These are phyloP conservation scores for Dryobotodes eremita DNA, from an alignment of 2,888 invertebrate species.

Conservation along the genomic window DNA sequence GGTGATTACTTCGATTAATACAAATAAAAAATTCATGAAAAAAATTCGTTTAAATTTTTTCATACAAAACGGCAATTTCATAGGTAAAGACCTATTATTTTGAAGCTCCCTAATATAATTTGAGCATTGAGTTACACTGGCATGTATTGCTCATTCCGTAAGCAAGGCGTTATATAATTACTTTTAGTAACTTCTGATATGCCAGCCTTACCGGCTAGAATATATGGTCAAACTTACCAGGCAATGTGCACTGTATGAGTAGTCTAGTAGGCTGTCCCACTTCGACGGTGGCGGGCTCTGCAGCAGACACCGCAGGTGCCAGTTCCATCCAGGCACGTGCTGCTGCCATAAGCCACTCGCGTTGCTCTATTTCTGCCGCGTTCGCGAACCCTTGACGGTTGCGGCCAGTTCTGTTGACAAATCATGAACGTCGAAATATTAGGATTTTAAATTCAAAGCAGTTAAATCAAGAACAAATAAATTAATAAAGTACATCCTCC, in stretches of 20 bases:
- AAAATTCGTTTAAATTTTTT: no score
- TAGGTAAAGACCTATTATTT: no score
- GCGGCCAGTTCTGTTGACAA: slow-evolving; percentile 89
- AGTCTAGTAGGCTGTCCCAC: slow-evolving; percentile 93
- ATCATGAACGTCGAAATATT: background rate
- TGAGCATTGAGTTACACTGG: background rate
- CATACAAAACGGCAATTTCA: no score
- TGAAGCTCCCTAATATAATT: background rate
- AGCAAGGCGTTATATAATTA: slow-evolving; percentile 18
- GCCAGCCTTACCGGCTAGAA: background rate
- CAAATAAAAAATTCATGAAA: no score
- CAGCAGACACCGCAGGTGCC: slow-evolving; percentile 82
- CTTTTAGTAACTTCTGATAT: background rate
- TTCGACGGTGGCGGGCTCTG: slow-evolving; percentile 91
- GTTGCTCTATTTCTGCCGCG: slow-evolving; percentile 83
- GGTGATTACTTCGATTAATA: no score
- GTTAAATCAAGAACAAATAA: background rate
- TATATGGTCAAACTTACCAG: slow-evolving; percentile 83
- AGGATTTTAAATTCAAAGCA: background rate
- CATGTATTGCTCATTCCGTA: slow-evolving; percentile 15
- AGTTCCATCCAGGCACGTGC: slow-evolving; percentile 94
- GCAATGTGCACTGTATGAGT: slow-evolving; percentile 92
- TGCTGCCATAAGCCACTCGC: slow-evolving; percentile 87
- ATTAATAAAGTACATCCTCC: background rate
- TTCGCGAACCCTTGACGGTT: slow-evolving; percentile 89